phyloP scores from a whole-genome alignment of 1,140 invertebrate genomes.

The Drosophila trapezifrons region DNA sequence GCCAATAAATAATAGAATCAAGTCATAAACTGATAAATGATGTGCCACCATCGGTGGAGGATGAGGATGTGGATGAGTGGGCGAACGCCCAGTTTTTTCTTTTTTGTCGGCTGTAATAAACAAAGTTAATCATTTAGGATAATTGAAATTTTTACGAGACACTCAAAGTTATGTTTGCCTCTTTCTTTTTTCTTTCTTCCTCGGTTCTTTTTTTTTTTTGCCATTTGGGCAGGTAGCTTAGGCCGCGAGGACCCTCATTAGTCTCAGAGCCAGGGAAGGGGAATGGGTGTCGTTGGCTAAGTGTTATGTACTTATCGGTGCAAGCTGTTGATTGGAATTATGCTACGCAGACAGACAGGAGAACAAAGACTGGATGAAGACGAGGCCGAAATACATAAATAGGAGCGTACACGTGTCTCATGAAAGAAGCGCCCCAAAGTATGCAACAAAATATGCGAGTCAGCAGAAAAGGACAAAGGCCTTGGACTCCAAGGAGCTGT shows the following conservation, averaged over 20 bases:
- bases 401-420: constrained; percentile 33
- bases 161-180: constrained; percentile 60
- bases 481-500: neutral
- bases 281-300: constrained; percentile 4
- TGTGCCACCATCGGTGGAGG: constrained; percentile 44
- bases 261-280: constrained; percentile 6
- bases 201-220: neutral
- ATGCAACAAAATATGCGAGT: constrained; percentile 37
- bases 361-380: constrained; percentile 26
- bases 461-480: constrained; percentile 34
- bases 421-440: constrained; percentile 32
- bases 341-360: constrained; percentile 4
- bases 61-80: constrained; percentile 35
- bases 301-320: constrained; percentile 68
- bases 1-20: constrained; percentile 84
- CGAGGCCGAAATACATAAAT: constrained; percentile 35
- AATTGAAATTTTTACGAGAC: constrained; percentile 84
- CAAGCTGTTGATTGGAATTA: constrained; percentile 73
- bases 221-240: constrained; percentile 50
- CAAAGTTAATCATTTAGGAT: constrained; percentile 84
- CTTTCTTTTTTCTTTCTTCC: constrained; percentile 13
- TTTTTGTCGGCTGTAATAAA: constrained; percentile 62
- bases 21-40: constrained; percentile 83
- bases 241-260: constrained; percentile 49
- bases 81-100: neutral